Percentiles rank a stretch among this genome's conserved stretches.
phyloP scores from a whole-genome alignment of 1,140 invertebrate species.

The Colletes latitarsis region DNA sequence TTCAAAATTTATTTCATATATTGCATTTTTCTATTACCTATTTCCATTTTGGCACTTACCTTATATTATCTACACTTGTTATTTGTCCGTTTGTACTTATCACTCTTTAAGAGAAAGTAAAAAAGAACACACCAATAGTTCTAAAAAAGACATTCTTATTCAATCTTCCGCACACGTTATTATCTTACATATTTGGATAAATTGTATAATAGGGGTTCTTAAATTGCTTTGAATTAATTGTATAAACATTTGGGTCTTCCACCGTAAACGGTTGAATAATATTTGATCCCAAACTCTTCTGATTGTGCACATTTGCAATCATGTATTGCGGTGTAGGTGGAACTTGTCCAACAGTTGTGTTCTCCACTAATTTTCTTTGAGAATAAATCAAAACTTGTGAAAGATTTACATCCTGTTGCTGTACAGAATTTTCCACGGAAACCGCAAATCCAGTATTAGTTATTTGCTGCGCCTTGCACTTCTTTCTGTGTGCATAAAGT shows the following conservation, averaged over 20 bases:
- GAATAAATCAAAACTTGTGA: conserved; percentile 68
- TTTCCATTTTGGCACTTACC: neutral
- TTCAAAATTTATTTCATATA: neutral
- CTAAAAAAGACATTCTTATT: conserved; percentile 40
- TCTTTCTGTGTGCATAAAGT: conserved; percentile 76
- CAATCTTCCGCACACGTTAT: conserved; percentile 11
- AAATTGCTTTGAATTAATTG: conserved; percentile 68
- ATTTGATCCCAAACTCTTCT: conserved; percentile 63
- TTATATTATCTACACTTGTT: neutral
- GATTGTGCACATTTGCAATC: conserved; percentile 69
- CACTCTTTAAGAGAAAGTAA: neutral
- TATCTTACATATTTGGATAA: conserved; percentile 71
- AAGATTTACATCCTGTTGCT: conserved; percentile 44
- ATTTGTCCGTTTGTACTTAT: neutral
- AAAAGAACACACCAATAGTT: neutral
- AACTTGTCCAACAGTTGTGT: conserved; percentile 52
- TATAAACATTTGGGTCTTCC: conserved; percentile 70
- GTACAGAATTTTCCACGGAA: conserved; percentile 45
- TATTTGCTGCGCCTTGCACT: conserved; percentile 72
- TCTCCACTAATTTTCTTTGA: conserved; percentile 68
- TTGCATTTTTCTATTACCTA: neutral
- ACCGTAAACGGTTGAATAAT: conserved; percentile 67
- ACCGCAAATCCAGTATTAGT: conserved; percentile 50
- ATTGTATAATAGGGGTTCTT: conserved; percentile 72
- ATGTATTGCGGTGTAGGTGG: conserved; percentile 68